Evolutionary conservation across 2,113 vertebrate genomes (phyloP), one percentile per base, ranked within the genome.

Genomic region (Ceyx margarethae): DNA sequence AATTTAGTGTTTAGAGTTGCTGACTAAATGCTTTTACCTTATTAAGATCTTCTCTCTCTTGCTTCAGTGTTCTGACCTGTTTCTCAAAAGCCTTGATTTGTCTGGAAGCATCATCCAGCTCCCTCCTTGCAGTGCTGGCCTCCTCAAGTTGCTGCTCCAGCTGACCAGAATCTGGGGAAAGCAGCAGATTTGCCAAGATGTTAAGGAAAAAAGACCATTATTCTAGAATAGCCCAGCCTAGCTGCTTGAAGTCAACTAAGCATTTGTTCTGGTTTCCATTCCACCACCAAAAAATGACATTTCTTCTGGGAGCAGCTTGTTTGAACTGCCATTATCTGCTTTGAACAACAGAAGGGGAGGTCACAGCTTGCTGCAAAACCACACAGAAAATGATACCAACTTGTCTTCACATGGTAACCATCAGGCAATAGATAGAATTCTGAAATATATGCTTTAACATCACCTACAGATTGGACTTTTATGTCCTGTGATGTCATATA

Each of bases 11-110:
- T 91, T 50, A 94, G 60, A 48, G 31, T 23, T 68, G 28, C 57
- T 84, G 54, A 88, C 64, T 51, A 75, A 79, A 65, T 68, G 53
- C 25, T 86, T 91, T 96, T 98, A 99, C 99, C 99, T 99, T 99
- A 92, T 99, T 98, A 68, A 99, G 94, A 90, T 99, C 98, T 31
- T 99, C 99, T 87, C 97, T 98, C 91, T 99, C 99, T 96, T 98
- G 98, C 66, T 98, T 98, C 48, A 98, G 31, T 1, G 83, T 91
- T 97, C 97, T 99, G 89, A 99, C 97, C 97, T 99, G 99, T 85
- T 99, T 99, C 97, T 99, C 99, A 87, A 98, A 97, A 95, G 92
- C 96, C 91, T 98, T 99, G 73, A 99, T 97, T 94, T 99, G 98
- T 96, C 98, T 98, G 28, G 98, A 98, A 54, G 99, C 98, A 93